Evolutionary conservation across 2,797 vertebrate genomes (phyloP).

Genomic region (Sebastes trivittatus): DNA sequence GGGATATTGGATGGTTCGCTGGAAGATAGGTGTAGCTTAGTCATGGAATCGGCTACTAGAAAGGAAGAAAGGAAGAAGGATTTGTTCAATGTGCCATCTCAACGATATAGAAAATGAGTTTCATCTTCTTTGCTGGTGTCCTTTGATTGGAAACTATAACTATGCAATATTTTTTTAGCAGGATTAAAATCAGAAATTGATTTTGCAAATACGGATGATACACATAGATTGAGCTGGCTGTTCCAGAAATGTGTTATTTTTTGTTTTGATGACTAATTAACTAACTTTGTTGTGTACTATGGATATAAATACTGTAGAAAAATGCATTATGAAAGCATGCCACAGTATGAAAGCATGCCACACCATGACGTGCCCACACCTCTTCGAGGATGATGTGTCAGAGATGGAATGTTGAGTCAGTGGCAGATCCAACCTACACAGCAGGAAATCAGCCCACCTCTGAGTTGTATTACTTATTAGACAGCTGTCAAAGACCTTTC

Average conservation of each 20-base stretch:
- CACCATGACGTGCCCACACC: background rate
- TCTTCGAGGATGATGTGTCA: slow-evolving; percentile 9
- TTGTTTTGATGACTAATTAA: background rate
- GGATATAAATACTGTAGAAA: background rate
- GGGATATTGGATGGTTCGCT: background rate
- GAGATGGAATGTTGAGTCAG: slow-evolving; percentile 26
- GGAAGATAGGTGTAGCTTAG: background rate
- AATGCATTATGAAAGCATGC: background rate
- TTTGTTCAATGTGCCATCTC: background rate
- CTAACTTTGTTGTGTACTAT: background rate
- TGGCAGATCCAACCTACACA: slow-evolving; percentile 4
- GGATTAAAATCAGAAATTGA: background rate
- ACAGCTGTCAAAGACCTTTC: background rate
- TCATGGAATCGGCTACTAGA: background rate
- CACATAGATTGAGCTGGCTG: background rate
- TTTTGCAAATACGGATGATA: background rate
- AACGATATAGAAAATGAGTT: background rate
- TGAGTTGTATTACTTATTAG: background rate
- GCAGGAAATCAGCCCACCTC: background rate
- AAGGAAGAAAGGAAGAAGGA: background rate
- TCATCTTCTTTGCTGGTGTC: background rate
- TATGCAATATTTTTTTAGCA: background rate
- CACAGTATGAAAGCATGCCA: background rate
- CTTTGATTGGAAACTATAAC: background rate
- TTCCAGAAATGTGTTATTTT: too few species aligned